phyloP scores from a whole-genome alignment of 2,888 invertebrate species.

The Ischnura elegans region DNA sequence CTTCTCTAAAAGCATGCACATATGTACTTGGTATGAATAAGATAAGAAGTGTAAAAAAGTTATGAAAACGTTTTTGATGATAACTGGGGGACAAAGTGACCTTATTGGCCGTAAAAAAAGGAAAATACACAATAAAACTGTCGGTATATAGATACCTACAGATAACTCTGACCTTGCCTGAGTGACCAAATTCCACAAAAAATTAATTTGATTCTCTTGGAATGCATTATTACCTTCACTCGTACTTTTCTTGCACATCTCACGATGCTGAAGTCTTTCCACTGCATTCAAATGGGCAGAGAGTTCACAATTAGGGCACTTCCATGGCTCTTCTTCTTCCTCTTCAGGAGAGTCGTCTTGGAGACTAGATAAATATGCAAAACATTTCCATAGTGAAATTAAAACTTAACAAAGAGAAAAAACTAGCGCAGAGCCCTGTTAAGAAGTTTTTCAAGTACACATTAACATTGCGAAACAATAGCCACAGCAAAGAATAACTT shows the following conservation, averaged over 20 bases:
- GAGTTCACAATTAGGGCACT: conserved; percentile 85
- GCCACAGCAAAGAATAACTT: too few species aligned
- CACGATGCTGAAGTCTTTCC: conserved; percentile 87
- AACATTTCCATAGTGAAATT: too few species aligned
- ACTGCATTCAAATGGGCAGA: conserved; percentile 83
- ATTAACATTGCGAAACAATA: too few species aligned
- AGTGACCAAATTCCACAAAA: background rate
- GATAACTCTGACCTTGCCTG: background rate
- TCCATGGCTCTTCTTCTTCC: conserved; percentile 84
- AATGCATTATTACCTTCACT: conserved; percentile 74
- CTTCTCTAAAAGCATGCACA: too few species aligned
- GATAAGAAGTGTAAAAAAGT: too few species aligned
- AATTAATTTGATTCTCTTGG: conserved; percentile 70
- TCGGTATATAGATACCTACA: background rate
- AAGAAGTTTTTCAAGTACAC: too few species aligned
- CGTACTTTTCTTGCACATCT: conserved; percentile 77
- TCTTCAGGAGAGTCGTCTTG: background rate
- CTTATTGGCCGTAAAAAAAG: too few species aligned
- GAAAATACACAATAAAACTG: background rate
- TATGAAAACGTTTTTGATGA: too few species aligned
- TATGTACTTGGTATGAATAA: too few species aligned
- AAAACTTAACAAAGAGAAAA: too few species aligned
- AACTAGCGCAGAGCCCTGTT: too few species aligned
- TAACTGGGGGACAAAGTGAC: too few species aligned
- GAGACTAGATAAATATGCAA: background rate